Evolutionary conservation across 2,888 invertebrate species (phyloP), one percentile per base, ranked within the genome.

Genomic region (Drosophila buzzatii): DNA sequence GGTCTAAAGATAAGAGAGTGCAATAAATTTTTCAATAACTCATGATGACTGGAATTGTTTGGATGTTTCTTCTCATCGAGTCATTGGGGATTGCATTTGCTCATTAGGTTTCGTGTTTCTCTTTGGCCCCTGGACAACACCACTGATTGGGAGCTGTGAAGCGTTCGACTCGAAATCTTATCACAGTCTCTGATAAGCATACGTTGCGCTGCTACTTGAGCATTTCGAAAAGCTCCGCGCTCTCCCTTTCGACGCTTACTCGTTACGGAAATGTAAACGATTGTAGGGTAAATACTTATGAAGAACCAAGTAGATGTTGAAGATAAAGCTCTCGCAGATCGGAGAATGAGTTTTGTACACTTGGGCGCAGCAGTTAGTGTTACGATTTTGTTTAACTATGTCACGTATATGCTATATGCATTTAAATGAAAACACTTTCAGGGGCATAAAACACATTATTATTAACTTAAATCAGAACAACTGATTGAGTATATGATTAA

Each of bases 141-240:
- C 67, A 47, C 53, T 53, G 55, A 44, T 59, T 68, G 70, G 60
- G 27, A 56, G 70, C 55, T 70, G 20, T 33, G 53, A 41, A 42
- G 41, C 20, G 37, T 64, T 44, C 20, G 52, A 53, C 39, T 44
- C 51, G 47, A 58, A 76, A 79, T 79, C 79, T 79, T 76, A 79
- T 79, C 79, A 56, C 33, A 45, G 16, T n/a, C 31, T 49, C 58
- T 76, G 79, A 79, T 79, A 79, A 79, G 60, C 47, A 55, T 33
- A 52, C 41, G 41, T 18, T 39, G 45, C 33, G 16, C 39, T 1
- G 68, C 72, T 70, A 70, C 75, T 75, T 56, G 61, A 67, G 59
- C 35, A 65, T 52, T 58, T 62, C 39, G 69, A 79, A 76, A 76
- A 63, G 70, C 73, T 49, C 35, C 59, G 33, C 57, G 51, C 8